phyloP scores from a whole-genome alignment of 2,113 vertebrate genomes.

The Rhipidura dahli region DNA sequence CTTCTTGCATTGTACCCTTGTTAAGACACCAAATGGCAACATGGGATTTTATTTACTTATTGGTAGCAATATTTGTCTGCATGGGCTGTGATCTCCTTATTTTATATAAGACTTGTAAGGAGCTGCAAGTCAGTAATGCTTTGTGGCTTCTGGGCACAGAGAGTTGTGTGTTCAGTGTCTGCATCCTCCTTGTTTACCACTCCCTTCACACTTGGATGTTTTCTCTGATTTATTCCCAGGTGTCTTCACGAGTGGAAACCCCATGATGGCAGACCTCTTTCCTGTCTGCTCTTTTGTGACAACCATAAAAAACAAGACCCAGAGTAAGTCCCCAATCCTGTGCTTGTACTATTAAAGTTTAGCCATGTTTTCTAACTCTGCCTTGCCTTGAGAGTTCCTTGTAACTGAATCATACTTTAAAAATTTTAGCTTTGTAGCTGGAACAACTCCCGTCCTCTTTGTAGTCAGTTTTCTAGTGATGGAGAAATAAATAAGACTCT shows the following conservation, averaged over 20 bases:
- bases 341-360: neutral
- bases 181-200: neutral
- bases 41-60: neutral
- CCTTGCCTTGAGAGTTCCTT: neutral
- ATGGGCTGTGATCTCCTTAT: neutral
- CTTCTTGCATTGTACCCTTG: neutral
- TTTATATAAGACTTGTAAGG: neutral
- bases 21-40: neutral
- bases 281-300: constrained; percentile 96
- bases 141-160: neutral
- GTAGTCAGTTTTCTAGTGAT: neutral
- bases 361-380: neutral
- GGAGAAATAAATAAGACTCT: neutral
- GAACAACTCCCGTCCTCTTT: neutral
- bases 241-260: constrained; percentile 96
- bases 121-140: neutral
- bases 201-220: neutral
- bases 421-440: neutral
- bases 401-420: neutral
- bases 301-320: constrained; percentile 98
- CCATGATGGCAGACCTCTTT: constrained; percentile 89
- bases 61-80: neutral
- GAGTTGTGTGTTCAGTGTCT: neutral
- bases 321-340: constrained; percentile 79
- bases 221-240: constrained; percentile 62